Percentiles rank a stretch among this genome's conserved stretches.
These are phyloP conservation scores for Haliclona indistincta DNA, from an alignment of 37 sponge, comb jelly and placozoan species.

Conservation along the genomic window DNA sequence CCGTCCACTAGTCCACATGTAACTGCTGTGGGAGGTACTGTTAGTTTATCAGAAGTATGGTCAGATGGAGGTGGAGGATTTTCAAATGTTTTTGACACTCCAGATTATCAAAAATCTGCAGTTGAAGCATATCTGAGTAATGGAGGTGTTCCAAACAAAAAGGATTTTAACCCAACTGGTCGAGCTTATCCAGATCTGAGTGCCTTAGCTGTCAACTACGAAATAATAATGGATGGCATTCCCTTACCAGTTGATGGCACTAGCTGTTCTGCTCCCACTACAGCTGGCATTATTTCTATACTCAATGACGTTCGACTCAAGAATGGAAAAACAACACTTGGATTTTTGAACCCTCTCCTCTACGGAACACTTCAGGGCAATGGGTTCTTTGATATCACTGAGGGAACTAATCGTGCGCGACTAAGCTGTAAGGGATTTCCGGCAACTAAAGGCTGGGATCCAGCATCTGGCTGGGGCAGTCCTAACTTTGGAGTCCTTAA, in stretches of 20 bases:
- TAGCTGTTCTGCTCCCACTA: constrained; percentile 84
- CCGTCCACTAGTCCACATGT: constrained; percentile 87
- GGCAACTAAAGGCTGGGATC: constrained; percentile 60
- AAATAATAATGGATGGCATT: constrained; percentile 48
- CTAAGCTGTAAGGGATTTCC: constrained; percentile 33
- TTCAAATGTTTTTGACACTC: constrained; percentile 70
- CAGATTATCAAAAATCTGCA: constrained; percentile 79
- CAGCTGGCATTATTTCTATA: constrained; percentile 82
- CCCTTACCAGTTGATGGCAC: constrained; percentile 74
- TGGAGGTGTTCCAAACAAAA: constrained; percentile 46
- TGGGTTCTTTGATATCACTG: constrained; percentile 78
- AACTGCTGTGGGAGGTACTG: constrained; percentile 88
- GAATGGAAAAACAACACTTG: constrained; percentile 75
- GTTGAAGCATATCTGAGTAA: constrained; percentile 73
- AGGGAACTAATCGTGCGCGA: constrained; percentile 13
- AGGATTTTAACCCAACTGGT: constrained; percentile 76
- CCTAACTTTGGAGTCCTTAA: constrained; percentile 57
- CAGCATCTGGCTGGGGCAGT: constrained; percentile 57
- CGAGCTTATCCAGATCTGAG: constrained; percentile 92
- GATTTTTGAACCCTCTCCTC: constrained; percentile 94
- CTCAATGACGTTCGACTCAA: constrained; percentile 88
- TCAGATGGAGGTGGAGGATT: constrained; percentile 87
- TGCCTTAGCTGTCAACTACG: constrained; percentile 78
- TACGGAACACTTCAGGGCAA: constrained; percentile 65
- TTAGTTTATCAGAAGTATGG: constrained; percentile 41